phyloP scores from a whole-genome alignment of 2,888 invertebrate genomes.

The Drosophila silvestris region DNA sequence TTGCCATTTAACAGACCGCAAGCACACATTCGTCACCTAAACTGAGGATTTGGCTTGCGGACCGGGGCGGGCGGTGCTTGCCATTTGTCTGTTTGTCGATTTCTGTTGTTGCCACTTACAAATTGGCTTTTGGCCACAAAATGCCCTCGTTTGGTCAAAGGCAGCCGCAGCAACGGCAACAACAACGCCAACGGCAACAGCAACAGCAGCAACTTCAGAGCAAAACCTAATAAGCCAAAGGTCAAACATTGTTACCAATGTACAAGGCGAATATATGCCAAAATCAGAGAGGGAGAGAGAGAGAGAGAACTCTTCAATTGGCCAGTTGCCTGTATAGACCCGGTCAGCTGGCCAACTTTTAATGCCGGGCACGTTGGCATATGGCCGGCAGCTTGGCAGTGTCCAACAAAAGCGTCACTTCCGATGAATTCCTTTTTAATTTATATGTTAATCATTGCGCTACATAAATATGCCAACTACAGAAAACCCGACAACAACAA shows the following conservation, averaged over 20 bases:
- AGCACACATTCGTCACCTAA: conserved; percentile 69
- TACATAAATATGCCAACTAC: conserved; percentile 44
- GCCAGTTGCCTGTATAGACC: conserved; percentile 17
- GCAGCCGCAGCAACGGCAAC: conserved; percentile 8
- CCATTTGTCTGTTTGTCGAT: conserved; percentile 47
- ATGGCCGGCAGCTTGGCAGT: conserved; percentile 17
- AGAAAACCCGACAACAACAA: conserved; percentile 10
- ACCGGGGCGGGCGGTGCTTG: neutral
- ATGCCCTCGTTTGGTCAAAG: conserved; percentile 57
- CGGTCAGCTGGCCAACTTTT: conserved; percentile 16
- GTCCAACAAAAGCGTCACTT: conserved; percentile 28
- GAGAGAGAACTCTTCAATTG: conserved; percentile 28
- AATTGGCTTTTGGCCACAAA: conserved; percentile 72
- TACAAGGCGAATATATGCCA: conserved; percentile 27
- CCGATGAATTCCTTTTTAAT: conserved; percentile 66
- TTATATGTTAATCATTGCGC: conserved; percentile 68
- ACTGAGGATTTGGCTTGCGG: conserved; percentile 25
- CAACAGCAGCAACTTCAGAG: conserved; percentile 14
- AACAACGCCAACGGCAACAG: conserved; percentile 20
- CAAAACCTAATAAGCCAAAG: conserved; percentile 66
- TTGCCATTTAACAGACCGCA: conserved; percentile 66
- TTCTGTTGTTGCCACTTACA: conserved; percentile 69
- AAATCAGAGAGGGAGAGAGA: conserved; percentile 4
- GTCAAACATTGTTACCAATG: conserved; percentile 58
- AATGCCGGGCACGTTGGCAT: conserved; percentile 54